phyloP scores from a whole-genome alignment of 2,797 vertebrate genomes.

The Poliocrania exsul region DNA sequence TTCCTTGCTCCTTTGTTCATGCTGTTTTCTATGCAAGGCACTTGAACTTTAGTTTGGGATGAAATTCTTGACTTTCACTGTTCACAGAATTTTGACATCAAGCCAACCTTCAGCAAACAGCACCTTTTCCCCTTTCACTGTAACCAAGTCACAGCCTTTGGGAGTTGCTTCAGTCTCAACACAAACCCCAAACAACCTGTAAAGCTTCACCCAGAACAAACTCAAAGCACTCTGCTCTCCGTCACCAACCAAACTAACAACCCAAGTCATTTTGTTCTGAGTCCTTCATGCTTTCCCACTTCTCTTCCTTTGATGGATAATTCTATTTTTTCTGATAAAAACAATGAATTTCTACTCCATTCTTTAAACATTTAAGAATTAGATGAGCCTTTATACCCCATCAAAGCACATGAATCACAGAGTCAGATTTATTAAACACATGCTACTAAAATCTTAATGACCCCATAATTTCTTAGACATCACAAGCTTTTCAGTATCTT shows the following conservation, averaged over 20 bases:
- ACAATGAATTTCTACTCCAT: neutral
- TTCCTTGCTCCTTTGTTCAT: neutral
- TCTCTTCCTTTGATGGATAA: neutral
- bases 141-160: neutral
- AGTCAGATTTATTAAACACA: neutral
- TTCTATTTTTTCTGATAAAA: neutral
- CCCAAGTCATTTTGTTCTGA: neutral
- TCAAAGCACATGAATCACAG: neutral
- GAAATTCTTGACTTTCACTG: neutral
- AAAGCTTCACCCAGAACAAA: neutral
- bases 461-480: neutral
- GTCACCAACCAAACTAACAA: neutral
- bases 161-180: neutral
- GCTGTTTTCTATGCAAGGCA: neutral
- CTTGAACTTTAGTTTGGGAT: neutral
- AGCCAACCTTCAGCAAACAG: neutral
- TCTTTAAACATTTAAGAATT: neutral
- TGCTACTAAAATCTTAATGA: neutral
- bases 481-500: neutral
- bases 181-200: neutral
- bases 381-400: neutral
- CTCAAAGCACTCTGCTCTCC: neutral
- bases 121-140: neutral
- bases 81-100: fast-evolving
- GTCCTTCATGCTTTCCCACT: neutral